A percentile compares a stretch with the other conserved stretches of the same genome.
Conservation (phyloP, 2,888 invertebrate genomes). For the Phalera bucephala region DNA sequence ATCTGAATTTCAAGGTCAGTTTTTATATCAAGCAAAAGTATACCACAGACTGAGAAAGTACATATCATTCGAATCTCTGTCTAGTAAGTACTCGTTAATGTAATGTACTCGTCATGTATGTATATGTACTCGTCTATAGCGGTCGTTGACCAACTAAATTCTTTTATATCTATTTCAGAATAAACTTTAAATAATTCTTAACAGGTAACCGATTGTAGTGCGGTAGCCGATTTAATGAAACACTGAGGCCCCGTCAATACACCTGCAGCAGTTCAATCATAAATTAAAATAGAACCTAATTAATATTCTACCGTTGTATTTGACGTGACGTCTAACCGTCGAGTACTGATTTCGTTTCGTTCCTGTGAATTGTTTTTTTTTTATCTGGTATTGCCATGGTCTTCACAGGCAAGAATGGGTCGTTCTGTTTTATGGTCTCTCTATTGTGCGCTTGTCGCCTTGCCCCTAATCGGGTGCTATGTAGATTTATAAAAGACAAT, state of each 20-base stretch:
- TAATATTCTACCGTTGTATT: slow-evolving; percentile 44
- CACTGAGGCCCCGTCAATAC: slow-evolving; percentile 19
- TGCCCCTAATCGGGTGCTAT: slow-evolving; percentile 36
- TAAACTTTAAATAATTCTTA: slow-evolving; percentile 37
- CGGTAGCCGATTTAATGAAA: slow-evolving; percentile 32
- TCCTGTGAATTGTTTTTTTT: slow-evolving; percentile 25
- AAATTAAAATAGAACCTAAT: slow-evolving; percentile 48
- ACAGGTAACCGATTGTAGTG: slow-evolving; percentile 37
- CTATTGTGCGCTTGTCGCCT: slow-evolving; percentile 41
- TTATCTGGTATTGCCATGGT: slow-evolving; percentile 28
- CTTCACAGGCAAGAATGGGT: slow-evolving; percentile 20
- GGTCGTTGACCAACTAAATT: slow-evolving; percentile 39
- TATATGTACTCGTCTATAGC: no score
- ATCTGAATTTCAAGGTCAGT: no score
- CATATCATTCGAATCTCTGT: no score
- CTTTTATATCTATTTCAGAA: slow-evolving; percentile 28
- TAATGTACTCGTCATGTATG: no score
- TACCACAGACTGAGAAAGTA: no score
- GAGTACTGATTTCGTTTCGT: slow-evolving; percentile 18
- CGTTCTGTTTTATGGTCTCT: slow-evolving; percentile 32
- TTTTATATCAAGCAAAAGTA: no score
- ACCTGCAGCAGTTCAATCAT: slow-evolving; percentile 44
- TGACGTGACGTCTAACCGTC: slow-evolving; percentile 10
- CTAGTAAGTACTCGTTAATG: slow-evolving; percentile 5
- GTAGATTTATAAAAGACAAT: slow-evolving; percentile 36